Evolutionary conservation across 2,797 vertebrate species (phyloP).

Genomic region (Leptodactylus fallax): DNA sequence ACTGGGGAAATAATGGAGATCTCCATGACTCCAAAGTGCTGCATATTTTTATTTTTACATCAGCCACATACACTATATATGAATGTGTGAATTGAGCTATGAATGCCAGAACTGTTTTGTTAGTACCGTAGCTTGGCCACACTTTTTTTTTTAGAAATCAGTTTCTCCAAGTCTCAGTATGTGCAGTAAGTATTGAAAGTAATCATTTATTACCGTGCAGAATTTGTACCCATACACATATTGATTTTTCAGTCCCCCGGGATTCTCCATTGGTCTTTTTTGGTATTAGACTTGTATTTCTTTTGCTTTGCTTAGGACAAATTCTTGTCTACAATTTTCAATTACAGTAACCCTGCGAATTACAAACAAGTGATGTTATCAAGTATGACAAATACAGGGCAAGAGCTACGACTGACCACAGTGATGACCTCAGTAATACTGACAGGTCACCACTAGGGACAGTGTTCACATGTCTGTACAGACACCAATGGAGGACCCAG

Average conservation of each 20-base stretch:
- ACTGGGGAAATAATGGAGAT: conserved; percentile 17
- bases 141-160: no score
- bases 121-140: background rate
- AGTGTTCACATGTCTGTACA: no score
- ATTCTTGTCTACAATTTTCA: conserved; percentile 25
- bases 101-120: background rate
- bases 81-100: conserved; percentile 7
- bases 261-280: background rate
- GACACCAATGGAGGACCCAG: no score
- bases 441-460: no score
- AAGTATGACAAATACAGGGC: background rate
- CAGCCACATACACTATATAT: background rate
- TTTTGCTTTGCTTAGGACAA: conserved; percentile 5
- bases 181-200: background rate
- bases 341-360: conserved; percentile 24
- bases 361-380: background rate
- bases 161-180: background rate
- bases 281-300: conserved; percentile 31
- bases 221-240: conserved; percentile 23
- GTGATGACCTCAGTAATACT: background rate
- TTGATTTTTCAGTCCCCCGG: conserved; percentile 11
- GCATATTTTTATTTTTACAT: conserved; percentile 14
- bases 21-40: background rate
- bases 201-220: background rate
- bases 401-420: background rate